These are phyloP conservation scores for Paraescarpia echinospica DNA, from an alignment of 1,140 invertebrate species.

Conservation along the genomic window DNA sequence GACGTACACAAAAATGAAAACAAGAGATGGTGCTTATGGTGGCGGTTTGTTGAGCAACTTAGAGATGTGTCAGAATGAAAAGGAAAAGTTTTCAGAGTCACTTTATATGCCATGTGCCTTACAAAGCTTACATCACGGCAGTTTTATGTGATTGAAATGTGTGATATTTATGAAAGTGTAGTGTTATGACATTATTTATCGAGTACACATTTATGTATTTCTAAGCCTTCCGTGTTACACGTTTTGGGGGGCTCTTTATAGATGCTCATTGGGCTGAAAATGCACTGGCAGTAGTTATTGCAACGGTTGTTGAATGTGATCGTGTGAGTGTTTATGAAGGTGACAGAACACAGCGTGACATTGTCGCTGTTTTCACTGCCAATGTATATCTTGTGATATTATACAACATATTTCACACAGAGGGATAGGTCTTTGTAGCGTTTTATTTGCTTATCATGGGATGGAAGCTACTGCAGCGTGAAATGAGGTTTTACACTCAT, in stretches of 20 bases:
- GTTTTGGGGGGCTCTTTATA: neutral
- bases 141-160: neutral
- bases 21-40: too few species aligned
- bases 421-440: neutral
- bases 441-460: neutral
- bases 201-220: neutral
- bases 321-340: neutral
- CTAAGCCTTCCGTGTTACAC: neutral
- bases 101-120: neutral
- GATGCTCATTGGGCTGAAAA: too few species aligned
- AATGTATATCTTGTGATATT: neutral
- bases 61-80: too few species aligned
- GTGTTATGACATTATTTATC: neutral
- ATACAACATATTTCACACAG: neutral
- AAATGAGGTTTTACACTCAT: neutral
- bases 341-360: neutral
- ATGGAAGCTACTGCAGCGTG: neutral
- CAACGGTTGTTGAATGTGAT: neutral
- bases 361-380: neutral
- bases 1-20: too few species aligned
- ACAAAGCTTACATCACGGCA: neutral
- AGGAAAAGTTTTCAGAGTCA: too few species aligned
- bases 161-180: neutral
- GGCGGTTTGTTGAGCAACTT: too few species aligned
- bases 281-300: neutral